Percentiles rank a stretch among this genome's conserved stretches.
These are phyloP conservation scores for Leptinotarsa tumamoca DNA, from an alignment of 2,888 invertebrate genomes.

Conservation along the genomic window DNA sequence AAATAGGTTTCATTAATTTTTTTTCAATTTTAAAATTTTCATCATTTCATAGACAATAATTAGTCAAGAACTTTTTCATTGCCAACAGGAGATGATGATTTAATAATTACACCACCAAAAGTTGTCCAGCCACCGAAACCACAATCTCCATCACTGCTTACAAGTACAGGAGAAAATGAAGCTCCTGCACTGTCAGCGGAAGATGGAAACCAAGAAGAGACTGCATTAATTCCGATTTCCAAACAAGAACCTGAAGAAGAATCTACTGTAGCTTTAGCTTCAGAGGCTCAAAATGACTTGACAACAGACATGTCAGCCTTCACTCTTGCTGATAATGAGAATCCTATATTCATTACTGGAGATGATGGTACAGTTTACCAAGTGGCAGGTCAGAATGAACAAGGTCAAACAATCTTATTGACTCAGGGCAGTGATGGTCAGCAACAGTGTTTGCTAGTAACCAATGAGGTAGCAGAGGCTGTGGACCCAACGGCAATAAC, in stretches of 20 bases:
- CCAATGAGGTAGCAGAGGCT: conserved; percentile 71
- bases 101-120: conserved; percentile 28
- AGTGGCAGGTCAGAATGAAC: conserved; percentile 80
- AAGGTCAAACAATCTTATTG: conserved; percentile 80
- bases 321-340: conserved; percentile 64
- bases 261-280: conserved; percentile 30
- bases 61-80: neutral
- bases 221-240: neutral
- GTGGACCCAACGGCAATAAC: conserved; percentile 51
- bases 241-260: conserved; percentile 16
- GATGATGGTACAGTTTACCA: conserved; percentile 87
- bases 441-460: conserved; percentile 77
- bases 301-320: conserved; percentile 58
- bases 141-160: conserved; percentile 8
- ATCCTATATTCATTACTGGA: conserved; percentile 82
- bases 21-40: neutral
- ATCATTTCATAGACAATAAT: neutral
- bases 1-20: neutral
- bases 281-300: conserved; percentile 16
- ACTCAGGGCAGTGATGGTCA: conserved; percentile 77
- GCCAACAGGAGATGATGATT: conserved; percentile 33
- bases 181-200: conserved; percentile 60
- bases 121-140: conserved; percentile 19
- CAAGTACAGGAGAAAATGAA: conserved; percentile 36
- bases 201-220: conserved; percentile 17